Conservation (phyloP, 1,140 invertebrate genomes). For the Akabosia matsudoensis region DNA sequence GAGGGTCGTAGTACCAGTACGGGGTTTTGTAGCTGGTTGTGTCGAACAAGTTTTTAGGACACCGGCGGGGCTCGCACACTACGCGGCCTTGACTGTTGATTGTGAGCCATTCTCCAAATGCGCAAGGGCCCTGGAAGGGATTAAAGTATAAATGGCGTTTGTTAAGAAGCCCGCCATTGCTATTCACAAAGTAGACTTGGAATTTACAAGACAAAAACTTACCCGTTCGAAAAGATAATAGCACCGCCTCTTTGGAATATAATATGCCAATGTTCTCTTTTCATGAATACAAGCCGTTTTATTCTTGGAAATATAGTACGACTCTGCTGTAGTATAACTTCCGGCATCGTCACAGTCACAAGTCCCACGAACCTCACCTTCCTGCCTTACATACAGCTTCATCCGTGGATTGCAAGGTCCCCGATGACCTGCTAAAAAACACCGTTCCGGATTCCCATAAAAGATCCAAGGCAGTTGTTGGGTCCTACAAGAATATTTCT, state of each 20-base stretch:
- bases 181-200: too few species aligned
- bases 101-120: neutral
- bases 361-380: neutral
- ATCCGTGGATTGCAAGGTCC: constrained; percentile 9
- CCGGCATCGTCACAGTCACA: constrained; percentile 17
- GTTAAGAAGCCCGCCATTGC: too few species aligned
- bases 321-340: constrained; percentile 4
- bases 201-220: too few species aligned
- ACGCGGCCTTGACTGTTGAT: neutral
- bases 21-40: constrained; percentile 10
- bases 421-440: constrained; percentile 4
- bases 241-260: neutral
- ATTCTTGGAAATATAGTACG: neutral
- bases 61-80: neutral
- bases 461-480: constrained; percentile 10
- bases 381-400: constrained; percentile 1
- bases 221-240: constrained; percentile 13
- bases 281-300: constrained; percentile 17
- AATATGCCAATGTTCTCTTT: constrained; percentile 6
- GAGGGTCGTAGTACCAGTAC: neutral
- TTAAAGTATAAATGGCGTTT: too few species aligned
- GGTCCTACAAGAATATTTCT: neutral
- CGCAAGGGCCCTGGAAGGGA: neutral
- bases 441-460: constrained; percentile 18
- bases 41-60: constrained; percentile 1